phyloP scores from a whole-genome alignment of 2,113 vertebrate species.

The Ginglymostoma cirratum region DNA sequence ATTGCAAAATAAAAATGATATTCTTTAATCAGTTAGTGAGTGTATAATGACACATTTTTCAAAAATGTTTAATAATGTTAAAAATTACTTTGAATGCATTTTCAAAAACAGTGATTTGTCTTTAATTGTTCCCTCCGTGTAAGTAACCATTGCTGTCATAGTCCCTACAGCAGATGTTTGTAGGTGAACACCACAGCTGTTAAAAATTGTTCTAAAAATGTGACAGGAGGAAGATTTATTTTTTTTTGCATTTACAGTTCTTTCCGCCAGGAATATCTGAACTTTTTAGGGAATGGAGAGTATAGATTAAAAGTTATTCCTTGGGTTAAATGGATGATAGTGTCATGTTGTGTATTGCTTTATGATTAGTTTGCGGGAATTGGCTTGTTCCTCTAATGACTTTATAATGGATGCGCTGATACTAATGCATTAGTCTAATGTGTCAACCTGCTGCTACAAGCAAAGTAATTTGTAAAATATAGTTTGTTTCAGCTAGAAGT shows the following conservation, averaged over 20 bases:
- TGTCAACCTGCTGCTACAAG: slow-evolving; percentile 33
- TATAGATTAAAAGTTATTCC: slow-evolving; percentile 39
- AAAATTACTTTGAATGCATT: background rate
- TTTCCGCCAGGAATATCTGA: slow-evolving; percentile 42
- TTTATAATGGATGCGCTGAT: slow-evolving; percentile 40
- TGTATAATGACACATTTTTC: background rate
- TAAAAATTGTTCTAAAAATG: slow-evolving; percentile 46
- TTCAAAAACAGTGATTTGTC: background rate
- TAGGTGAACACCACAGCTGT: slow-evolving; percentile 44
- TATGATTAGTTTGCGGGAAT: slow-evolving; percentile 40
- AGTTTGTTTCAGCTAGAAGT: slow-evolving; percentile 26
- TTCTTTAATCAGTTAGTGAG: background rate
- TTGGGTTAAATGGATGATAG: slow-evolving; percentile 41
- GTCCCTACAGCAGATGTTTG: slow-evolving; percentile 50
- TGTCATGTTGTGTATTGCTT: slow-evolving; percentile 42
- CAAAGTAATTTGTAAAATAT: slow-evolving; percentile 35
- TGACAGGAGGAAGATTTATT: slow-evolving; percentile 50
- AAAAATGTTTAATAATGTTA: too few species aligned
- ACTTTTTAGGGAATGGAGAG: slow-evolving; percentile 36
- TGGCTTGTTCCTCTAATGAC: slow-evolving; percentile 41
- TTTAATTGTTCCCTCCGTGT: background rate
- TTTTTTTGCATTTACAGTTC: slow-evolving; percentile 40
- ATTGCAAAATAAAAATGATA: background rate
- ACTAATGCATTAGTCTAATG: slow-evolving; percentile 39
- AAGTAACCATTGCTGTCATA: slow-evolving; percentile 40